These are phyloP conservation scores for Gryllus longicercus DNA, from an alignment of 2,888 invertebrate genomes.

Conservation along the genomic window DNA sequence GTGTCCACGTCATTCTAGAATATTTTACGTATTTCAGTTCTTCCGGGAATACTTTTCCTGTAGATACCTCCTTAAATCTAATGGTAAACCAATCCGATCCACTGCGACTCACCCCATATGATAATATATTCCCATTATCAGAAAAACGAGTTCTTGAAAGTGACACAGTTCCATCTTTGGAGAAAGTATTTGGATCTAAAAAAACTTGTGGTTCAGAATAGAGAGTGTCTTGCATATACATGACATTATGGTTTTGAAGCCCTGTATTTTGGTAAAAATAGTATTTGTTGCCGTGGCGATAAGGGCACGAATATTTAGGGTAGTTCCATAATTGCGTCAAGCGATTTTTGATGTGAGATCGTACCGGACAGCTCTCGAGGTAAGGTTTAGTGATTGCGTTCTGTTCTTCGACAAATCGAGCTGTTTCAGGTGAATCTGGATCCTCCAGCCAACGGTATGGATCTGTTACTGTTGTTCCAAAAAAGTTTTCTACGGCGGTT, in stretches of 20 bases:
- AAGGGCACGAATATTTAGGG: constrained; percentile 54
- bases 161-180: constrained; percentile 50
- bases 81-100: constrained; percentile 57
- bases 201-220: constrained; percentile 77
- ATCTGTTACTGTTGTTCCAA: constrained; percentile 62
- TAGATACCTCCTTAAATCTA: constrained; percentile 37
- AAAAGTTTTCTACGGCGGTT: constrained; percentile 70
- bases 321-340: constrained; percentile 56
- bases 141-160: constrained; percentile 45
- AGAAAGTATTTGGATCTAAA: constrained; percentile 70
- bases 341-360: constrained; percentile 48
- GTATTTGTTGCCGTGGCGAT: constrained; percentile 50
- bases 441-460: constrained; percentile 58
- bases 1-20: constrained; percentile 53
- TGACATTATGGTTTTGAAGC: constrained; percentile 93
- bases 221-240: constrained; percentile 80
- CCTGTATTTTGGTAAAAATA: constrained; percentile 62
- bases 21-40: constrained; percentile 52
- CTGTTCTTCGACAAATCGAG: constrained; percentile 53
- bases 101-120: constrained; percentile 52
- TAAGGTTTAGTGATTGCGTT: constrained; percentile 53
- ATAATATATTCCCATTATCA: constrained; percentile 51
- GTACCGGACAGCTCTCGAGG: constrained; percentile 48
- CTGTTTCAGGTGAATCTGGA: constrained; percentile 53
- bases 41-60: constrained; percentile 48